phyloP scores from a whole-genome alignment of 2,888 invertebrate species.

The Zhuqinia jingwanae region DNA sequence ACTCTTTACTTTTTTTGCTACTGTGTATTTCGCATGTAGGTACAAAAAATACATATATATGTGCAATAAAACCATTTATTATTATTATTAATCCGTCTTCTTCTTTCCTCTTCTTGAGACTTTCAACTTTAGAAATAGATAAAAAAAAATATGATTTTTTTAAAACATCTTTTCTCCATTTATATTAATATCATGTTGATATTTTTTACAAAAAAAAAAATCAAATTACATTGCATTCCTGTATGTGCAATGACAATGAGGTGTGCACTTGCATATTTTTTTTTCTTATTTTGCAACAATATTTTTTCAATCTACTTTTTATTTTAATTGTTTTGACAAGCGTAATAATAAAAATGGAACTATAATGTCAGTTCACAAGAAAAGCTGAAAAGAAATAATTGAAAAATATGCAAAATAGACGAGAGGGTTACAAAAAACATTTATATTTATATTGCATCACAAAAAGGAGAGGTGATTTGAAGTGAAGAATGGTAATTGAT shows the following conservation, averaged over 20 bases:
- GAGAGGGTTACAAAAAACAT: not conserved
- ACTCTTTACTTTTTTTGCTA: slow-evolving; percentile 11
- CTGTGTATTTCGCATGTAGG: not conserved
- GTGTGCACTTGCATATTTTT: slow-evolving; percentile 4
- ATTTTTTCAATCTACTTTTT: slow-evolving; percentile 5
- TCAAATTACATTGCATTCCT: not conserved
- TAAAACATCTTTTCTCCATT: slow-evolving; percentile 63
- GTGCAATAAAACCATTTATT: slow-evolving; percentile 40
- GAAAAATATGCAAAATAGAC: slow-evolving; percentile 29
- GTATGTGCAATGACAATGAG: no score
- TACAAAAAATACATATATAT: not conserved
- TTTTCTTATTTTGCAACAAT: not conserved
- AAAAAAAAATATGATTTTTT: slow-evolving; percentile 28
- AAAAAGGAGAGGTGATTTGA: not conserved
- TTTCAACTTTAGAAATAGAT: slow-evolving; percentile 5
- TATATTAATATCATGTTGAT: slow-evolving; percentile 13
- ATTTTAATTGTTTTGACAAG: slow-evolving; percentile 40
- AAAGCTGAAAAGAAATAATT: not conserved
- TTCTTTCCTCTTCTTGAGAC: not conserved
- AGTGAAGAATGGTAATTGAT: slow-evolving; percentile 39
- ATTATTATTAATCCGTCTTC: slow-evolving; percentile 35
- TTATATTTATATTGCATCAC: not conserved
- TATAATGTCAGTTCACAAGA: slow-evolving; percentile 10
- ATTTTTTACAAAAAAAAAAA: no score
- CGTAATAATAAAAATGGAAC: not conserved